Percentiles rank a stretch among this genome's conserved stretches.
Evolutionary conservation across 2,797 vertebrate genomes (phyloP).

Genomic region (Buphagus erythrorhynchus): DNA sequence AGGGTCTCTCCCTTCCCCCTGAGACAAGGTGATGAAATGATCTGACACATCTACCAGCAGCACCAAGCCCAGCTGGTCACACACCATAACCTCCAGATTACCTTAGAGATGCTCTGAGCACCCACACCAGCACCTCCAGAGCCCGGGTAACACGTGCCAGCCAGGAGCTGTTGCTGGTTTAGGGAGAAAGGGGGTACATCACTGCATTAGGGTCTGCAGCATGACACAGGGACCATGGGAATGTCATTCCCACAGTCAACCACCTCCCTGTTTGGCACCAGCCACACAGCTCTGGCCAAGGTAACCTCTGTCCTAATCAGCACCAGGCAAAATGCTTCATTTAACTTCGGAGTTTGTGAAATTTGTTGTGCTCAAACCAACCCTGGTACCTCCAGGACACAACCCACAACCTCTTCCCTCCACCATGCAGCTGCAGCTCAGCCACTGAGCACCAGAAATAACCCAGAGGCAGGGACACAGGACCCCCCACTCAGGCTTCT

Average conservation of each 20-base stretch:
- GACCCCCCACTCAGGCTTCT: background rate
- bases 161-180: background rate
- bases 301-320: background rate
- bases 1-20: background rate
- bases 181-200: background rate
- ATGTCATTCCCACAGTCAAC: background rate
- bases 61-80: background rate
- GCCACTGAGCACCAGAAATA: background rate
- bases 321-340: background rate
- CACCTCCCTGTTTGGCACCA: background rate
- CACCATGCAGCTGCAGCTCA: background rate
- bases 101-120: background rate
- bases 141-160: accelerated
- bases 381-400: background rate
- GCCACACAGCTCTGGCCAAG: background rate
- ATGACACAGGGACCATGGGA: background rate
- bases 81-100: background rate
- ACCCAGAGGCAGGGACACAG: background rate
- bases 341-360: background rate
- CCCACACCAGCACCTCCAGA: background rate
- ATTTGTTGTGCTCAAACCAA: background rate
- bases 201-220: background rate
- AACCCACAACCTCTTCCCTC: background rate
- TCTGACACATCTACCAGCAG: background rate
- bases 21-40: background rate